Base-by-base conservation (phyloP, 2,113 vertebrate species). In the Limnothrissa miodon region DNA sequence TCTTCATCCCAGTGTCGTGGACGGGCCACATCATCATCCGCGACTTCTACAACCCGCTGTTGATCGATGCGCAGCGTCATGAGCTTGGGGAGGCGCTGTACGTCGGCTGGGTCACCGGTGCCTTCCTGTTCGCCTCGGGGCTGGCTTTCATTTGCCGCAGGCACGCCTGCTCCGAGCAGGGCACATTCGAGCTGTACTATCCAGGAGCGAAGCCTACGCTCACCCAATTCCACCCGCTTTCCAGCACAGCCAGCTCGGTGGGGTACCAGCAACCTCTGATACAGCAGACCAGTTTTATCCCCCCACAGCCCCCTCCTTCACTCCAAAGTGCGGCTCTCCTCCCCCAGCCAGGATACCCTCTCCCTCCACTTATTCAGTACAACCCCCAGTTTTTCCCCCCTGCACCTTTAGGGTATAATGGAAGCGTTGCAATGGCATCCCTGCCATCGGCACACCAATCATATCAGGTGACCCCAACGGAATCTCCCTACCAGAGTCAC, bases 21-120 rank as follows among this genome's bases (percentile, higher is more conserved):
- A 91, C 86, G 0, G 89, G 82, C 3, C 80, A 87, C 82, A 78
- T 74, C 7, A 89, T 92, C 78, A 87, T 91, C 74, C 80, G 39
- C 19, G 91, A 95, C 82, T 94, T 95, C 86, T 95, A 95, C 86
- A 93, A 95, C 86, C 92, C 93, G 0, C 80, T 95, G 83, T 88
- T 95, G 17, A 87, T 92, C 1, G 92, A 94, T n/a, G 94, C 94
- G 21, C 88, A 94, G 84, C 93, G 92, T 59, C 90, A 93, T 44
- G 95, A 96, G 90, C 89, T 95, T 6, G 95, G 95, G 39, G 93
- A 94, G 39, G 94, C 95, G 1, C 93, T 96, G 3, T 96, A 95
- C 89, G 89, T 96, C 0, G 95, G 95, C 15, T 96, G 95, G 95
- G 90, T 95, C 78, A 89, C 94, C 0, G 89, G 92, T 0, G 92